phyloP scores from a whole-genome alignment of 2,888 invertebrate species.

The Drosophila kanekoi region DNA sequence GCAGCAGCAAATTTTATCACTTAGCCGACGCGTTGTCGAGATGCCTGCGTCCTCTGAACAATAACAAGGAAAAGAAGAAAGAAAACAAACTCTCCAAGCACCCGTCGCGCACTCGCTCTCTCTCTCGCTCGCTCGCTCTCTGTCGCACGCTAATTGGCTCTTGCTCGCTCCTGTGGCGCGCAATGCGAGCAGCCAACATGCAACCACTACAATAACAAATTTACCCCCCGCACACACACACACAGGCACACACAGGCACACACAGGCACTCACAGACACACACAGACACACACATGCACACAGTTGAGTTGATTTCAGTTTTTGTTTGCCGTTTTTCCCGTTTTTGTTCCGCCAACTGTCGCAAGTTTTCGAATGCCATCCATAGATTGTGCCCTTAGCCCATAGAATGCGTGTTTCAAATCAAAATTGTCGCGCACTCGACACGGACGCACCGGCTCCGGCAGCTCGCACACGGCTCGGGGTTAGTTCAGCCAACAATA shows the following conservation, averaged over 20 bases:
- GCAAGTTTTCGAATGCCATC: slow-evolving; percentile 77
- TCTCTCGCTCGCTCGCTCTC: slow-evolving; percentile 18
- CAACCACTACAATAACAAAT: slow-evolving; percentile 72
- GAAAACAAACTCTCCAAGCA: slow-evolving; percentile 8
- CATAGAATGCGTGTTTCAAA: slow-evolving; percentile 65
- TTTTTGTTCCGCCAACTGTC: slow-evolving; percentile 75
- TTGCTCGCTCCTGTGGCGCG: slow-evolving; percentile 41
- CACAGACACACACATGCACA: slow-evolving; percentile 17
- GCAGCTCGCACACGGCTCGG: slow-evolving; percentile 35
- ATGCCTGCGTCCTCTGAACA: slow-evolving; percentile 58
- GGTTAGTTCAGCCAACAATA: slow-evolving; percentile 12
- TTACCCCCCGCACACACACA: slow-evolving; percentile 39
- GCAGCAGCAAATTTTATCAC: slow-evolving; percentile 65
- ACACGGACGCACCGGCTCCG: slow-evolving; percentile 77
- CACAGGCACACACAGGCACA: slow-evolving; percentile 35
- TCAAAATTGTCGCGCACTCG: slow-evolving; percentile 80
- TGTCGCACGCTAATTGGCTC: slow-evolving; percentile 30
- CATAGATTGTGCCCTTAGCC: slow-evolving; percentile 55
- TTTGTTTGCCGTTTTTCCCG: slow-evolving; percentile 75
- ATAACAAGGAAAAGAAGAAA: slow-evolving; percentile 19
- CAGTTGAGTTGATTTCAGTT: slow-evolving; percentile 40
- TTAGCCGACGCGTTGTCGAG: slow-evolving; percentile 75
- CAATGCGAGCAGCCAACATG: slow-evolving; percentile 42
- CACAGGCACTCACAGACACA: too few species aligned
- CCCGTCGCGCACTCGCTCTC: slow-evolving; percentile 8